These are phyloP conservation scores for Alethe diademata DNA, from an alignment of 2,113 vertebrate species.

Conservation along the genomic window DNA sequence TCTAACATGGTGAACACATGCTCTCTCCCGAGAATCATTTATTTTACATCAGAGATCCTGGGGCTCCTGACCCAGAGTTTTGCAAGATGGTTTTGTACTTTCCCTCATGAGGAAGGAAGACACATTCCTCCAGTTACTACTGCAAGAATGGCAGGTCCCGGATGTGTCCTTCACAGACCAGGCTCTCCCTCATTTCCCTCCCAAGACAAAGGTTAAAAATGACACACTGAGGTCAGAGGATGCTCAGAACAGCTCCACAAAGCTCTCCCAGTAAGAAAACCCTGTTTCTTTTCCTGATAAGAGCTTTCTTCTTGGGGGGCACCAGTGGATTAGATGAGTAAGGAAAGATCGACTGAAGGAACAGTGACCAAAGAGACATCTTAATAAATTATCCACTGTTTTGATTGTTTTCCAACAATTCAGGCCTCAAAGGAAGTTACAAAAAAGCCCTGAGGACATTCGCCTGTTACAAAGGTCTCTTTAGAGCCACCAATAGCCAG, in stretches of 20 bases:
- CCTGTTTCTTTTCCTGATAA: neutral
- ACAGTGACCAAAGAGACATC: neutral
- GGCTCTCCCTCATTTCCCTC: neutral
- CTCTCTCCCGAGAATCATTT: constrained; percentile 82
- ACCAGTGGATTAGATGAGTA: neutral
- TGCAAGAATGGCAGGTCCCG: constrained; percentile 1
- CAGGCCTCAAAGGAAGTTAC: neutral
- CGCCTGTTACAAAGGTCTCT: neutral
- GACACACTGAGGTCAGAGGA: neutral
- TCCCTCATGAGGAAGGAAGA: constrained; percentile 42
- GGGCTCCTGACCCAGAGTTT: constrained; percentile 45
- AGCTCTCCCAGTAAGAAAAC: neutral
- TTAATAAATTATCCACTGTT: neutral
- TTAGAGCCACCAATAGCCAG: neutral
- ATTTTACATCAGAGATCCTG: constrained; percentile 85
- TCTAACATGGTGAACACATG: constrained; percentile 93
- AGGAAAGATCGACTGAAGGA: neutral
- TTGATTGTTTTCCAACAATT: neutral
- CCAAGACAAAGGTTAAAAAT: constrained; percentile 5
- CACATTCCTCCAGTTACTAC: constrained; percentile 38
- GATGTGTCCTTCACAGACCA: neutral
- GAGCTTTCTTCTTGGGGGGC: neutral
- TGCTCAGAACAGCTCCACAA: neutral
- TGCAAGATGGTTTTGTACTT: constrained; percentile 69
- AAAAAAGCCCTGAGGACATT: neutral